Evolutionary conservation across 2,888 invertebrate species (phyloP).

Genomic region (Hyles lineata): DNA sequence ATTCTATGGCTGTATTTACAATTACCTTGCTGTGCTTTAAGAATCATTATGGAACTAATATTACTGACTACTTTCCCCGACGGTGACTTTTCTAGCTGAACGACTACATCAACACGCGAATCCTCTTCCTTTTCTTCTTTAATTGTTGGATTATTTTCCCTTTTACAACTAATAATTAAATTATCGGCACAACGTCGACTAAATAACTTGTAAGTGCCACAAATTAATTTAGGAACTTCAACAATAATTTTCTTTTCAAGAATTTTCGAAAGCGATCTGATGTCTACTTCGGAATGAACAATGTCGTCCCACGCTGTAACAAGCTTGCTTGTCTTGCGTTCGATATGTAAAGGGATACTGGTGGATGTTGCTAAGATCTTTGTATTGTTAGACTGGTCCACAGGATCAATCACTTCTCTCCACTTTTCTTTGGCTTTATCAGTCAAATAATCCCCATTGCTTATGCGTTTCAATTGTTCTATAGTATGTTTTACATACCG

Average conservation of each 20-base stretch:
- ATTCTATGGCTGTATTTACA: not conserved
- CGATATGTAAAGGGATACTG: conserved; percentile 66
- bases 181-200: conserved; percentile 63
- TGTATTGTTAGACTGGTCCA: conserved; percentile 42
- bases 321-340: conserved; percentile 52
- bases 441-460: conserved; percentile 77
- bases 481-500: conserved; percentile 72
- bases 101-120: conserved; percentile 65
- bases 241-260: conserved; percentile 72
- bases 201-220: conserved; percentile 64
- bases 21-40: conserved; percentile 50
- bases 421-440: conserved; percentile 76
- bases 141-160: conserved; percentile 38
- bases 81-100: conserved; percentile 63
- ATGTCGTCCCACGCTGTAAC: conserved; percentile 66
- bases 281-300: conserved; percentile 73
- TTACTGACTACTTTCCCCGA: conserved; percentile 65
- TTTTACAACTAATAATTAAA: conserved; percentile 66
- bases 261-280: conserved; percentile 70
- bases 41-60: conserved; percentile 67
- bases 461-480: conserved; percentile 77
- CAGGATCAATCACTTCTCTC: conserved; percentile 56
- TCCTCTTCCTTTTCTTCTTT: conserved; percentile 35
- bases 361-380: conserved; percentile 64
- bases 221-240: conserved; percentile 70